Base-by-base conservation (phyloP, 2,797 vertebrate species). In the Pterois miles region DNA sequence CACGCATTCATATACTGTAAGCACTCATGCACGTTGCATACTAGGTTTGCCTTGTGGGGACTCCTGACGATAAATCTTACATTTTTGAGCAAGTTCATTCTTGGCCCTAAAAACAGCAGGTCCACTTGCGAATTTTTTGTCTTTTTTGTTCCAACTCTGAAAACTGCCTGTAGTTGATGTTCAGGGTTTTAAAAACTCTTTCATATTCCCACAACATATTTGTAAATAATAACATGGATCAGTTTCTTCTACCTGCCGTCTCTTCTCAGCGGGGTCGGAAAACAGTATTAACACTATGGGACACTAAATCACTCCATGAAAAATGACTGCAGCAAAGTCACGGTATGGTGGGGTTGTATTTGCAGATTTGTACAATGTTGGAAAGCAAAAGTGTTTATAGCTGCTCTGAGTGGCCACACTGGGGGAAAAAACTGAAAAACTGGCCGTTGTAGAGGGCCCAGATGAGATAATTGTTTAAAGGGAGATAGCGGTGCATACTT, bases 71-170 rank as follows among this genome's bases (percentile, higher is more conserved):
- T 6, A 5, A 25, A 57, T 64, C 20, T 23, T 56, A 34, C 12
- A 56, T 38, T 56, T 54, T 34, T 60, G 4, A 20, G 4, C 34
- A 60, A 48, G 46, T 68, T 80, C 10, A 53, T 43, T 54, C 53
- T 52, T 65, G 52, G 36, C 29, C 11, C 11, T 31, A 5, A 12
- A 60, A 59, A 59, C 8, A 59, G n/a, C 38, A 50, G n/a, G 9
- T 43, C 10, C 12, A 23, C 43, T 1, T 56, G 13, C 36, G 22
- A 20, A 43, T 4, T 5, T 60, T 60, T 8, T 52, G 58, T 33
- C 29, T 66, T 66, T 8, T n/a, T n/a, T n/a, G 36, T 27, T 7
- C 22, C 7, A 16, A 20, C 27, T 69, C n/a, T 43, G 4, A 23
- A 60, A 75, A 59, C 23, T 38, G 23, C 52, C 11, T 66, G 16